These are phyloP conservation scores for Metellina segmentata DNA, from an alignment of 2,888 invertebrate species.

Conservation along the genomic window DNA sequence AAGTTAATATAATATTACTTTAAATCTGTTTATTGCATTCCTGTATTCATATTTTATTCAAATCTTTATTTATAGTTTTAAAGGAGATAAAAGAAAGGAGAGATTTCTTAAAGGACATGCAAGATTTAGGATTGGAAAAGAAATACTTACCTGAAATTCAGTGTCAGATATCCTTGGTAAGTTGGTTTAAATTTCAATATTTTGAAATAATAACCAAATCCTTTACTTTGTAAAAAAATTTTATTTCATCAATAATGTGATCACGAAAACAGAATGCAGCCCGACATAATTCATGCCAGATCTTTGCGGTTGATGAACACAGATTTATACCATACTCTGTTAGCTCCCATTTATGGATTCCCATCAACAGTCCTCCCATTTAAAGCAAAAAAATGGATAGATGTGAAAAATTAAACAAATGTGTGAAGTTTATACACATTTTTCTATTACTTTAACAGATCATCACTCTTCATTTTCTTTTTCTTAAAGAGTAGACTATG, in stretches of 20 bases:
- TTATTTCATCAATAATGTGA: not conserved
- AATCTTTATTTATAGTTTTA: slow-evolving; percentile 54
- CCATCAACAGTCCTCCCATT: too few species aligned
- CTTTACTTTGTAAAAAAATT: not conserved
- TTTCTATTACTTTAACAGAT: too few species aligned
- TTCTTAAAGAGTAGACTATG: too few species aligned
- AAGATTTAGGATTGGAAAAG: slow-evolving; percentile 46
- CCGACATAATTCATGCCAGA: too few species aligned
- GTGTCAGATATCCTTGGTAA: slow-evolving; percentile 66
- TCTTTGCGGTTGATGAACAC: too few species aligned
- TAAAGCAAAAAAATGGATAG: too few species aligned
- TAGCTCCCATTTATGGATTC: too few species aligned
- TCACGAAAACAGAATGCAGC: too few species aligned
- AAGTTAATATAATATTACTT: not conserved
- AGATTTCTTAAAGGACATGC: slow-evolving; percentile 69
- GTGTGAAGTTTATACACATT: too few species aligned
- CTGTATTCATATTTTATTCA: not conserved
- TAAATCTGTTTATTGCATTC: not conserved
- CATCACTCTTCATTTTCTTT: too few species aligned
- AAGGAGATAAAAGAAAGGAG: slow-evolving; percentile 69
- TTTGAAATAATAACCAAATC: not conserved
- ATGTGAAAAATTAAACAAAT: too few species aligned
- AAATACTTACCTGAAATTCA: slow-evolving; percentile 67
- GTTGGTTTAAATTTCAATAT: not conserved
- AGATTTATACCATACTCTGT: too few species aligned